Evolutionary conservation across 2,113 vertebrate species (phyloP).

Genomic region (Phrynosoma platyrhinos): DNA sequence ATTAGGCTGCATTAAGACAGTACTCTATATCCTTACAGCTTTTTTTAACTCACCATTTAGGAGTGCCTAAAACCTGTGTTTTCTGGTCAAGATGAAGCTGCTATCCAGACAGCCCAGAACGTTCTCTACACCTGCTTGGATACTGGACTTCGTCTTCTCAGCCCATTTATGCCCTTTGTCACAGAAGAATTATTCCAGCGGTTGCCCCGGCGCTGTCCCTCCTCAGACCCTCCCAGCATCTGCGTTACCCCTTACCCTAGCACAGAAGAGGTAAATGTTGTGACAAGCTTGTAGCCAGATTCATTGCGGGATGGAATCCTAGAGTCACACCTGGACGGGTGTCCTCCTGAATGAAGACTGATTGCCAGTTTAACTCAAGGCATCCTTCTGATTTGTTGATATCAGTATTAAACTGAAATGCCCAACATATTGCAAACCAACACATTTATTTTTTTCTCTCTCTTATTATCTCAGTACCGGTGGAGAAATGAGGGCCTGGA

Average conservation of each 20-base stretch:
- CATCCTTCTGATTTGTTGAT: neutral
- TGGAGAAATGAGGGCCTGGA: constrained; percentile 87
- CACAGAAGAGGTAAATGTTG: constrained; percentile 75
- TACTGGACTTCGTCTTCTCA: constrained; percentile 84
- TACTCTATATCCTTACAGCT: neutral
- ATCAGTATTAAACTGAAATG: too few relatives aligned
- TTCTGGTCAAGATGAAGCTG: constrained; percentile 61
- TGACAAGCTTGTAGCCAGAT: neutral
- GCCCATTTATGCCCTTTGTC: constrained; percentile 92
- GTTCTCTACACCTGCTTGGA: constrained; percentile 91
- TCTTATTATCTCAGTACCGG: constrained; percentile 76
- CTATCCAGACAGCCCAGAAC: constrained; percentile 79
- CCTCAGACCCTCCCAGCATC: constrained; percentile 80
- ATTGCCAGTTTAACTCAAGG: neutral
- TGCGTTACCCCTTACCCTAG: constrained; percentile 84
- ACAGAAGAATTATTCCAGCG: constrained; percentile 90
- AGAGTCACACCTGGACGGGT: neutral
- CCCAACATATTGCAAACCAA: neutral
- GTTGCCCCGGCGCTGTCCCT: constrained; percentile 77
- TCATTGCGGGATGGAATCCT: too few relatives aligned
- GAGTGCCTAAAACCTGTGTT: constrained; percentile 90
- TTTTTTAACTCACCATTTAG: constrained; percentile 60
- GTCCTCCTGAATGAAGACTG: neutral
- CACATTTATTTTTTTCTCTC: fast-evolving
- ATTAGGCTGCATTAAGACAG: neutral